Evolutionary conservation across 1,140 invertebrate genomes (phyloP), one percentile per base, ranked within the genome.

Genomic region (Drosophila punjabiensis): DNA sequence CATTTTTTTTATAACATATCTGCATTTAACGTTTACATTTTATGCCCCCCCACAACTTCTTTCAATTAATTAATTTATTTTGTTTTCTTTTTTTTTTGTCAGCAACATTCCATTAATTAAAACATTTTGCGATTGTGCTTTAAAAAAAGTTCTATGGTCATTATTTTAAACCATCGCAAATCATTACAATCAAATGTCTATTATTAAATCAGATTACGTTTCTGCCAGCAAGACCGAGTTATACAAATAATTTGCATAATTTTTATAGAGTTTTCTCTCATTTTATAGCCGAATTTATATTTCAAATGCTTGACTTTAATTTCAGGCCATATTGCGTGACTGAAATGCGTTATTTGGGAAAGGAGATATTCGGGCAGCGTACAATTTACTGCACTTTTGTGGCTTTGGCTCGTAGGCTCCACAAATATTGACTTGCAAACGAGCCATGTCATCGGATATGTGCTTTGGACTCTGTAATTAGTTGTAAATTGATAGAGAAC

Each of bases 361-460:
- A 41, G 50, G 39, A 28, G 33, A 37, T 56, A 37, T 37, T 16
- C 20, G 20, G 20, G 9, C 35, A n/a, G 55, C 14, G 55, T n/a
- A n/a, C 33, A 71, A 78, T 69, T 78, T 78, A 78, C 52, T 78
- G 64, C 74, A 69, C 48, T 69, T 78, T 62, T 77, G 56, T 41
- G 65, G 61, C 64, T 68, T 77, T 32, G 37, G 30, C 37, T 50
- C 35, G 5, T 18, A 47, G 74, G 64, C 70, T 47, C 33, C 13
- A 16, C 47, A 48, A 61, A 77, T 68, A 68, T 77, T 41, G 41
- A 52, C 16, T 33, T 43, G 37, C 73, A 18, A 61, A 43, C 30
- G 55, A n/a, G 45, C 14, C 48, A 33, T 52, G 43, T 11, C 45
- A 50, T 39, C 14, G 43, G 60, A 35, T 32, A 59, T 28, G 35